Base-by-base conservation (phyloP, 2,113 vertebrate species). In the Austrofundulus limnaeus region DNA sequence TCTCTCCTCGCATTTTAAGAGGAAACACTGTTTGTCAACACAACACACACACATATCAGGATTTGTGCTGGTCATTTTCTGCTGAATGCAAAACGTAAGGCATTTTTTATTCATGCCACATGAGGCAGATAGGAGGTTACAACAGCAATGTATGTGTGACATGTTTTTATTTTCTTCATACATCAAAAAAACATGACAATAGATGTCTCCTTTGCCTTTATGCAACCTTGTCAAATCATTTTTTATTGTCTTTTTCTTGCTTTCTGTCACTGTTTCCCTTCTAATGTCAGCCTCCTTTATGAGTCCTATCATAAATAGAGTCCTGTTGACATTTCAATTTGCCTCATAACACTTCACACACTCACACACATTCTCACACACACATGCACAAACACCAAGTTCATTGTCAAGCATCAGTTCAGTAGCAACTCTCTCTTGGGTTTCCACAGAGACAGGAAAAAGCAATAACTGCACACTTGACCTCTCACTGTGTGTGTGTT, bases 401-500 rank as follows among this genome's bases (percentile, higher is more conserved):
- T 70, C 75, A 77, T 72, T 69, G 61, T 66, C 55, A 77, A 70
- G 70, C 72, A 77, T 81, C 66, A 51, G 58, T 80, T 82, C 67
- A 65, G 47, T 52, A 53, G 63, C 63, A 53, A 56, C 53, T 31
- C 60, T 70, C 72, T 69, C 70, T 57, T 78, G 71, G 84, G 84
- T 89, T 84, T 87, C 84, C 79, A 83, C 60, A 39, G 85, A 82
- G 81, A 83, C 57, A 45, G 70, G 85, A 75, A 84, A 90, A 90
- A 90, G 88, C 89, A 92, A 90, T 92, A 91, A 90, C 83, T 78
- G 70, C 83, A 81, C 86, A 90, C 85, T 92, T 92, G 89, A 92
- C 91, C 92, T 72, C 70, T 60, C 61, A 9, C 5, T 10, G 9
- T 34, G 31, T 34, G 5, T 34, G 3, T 82, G 86, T 81, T 85